Evolutionary conservation across 2,113 vertebrate genomes (phyloP).

Genomic region (Zosterops hypoxanthus): DNA sequence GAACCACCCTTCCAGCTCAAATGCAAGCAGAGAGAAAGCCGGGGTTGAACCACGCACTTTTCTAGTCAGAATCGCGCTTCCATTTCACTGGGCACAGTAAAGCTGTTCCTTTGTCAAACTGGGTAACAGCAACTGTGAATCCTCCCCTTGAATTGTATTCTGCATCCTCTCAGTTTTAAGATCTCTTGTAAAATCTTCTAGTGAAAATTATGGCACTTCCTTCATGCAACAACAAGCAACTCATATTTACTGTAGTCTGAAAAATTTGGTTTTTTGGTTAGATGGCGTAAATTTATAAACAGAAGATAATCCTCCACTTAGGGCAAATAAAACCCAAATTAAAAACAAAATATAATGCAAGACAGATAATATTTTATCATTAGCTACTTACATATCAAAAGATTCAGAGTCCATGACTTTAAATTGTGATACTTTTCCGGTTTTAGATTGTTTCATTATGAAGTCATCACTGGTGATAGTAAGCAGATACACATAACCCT

Average conservation of each 20-base stretch:
- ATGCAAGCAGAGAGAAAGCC: neutral
- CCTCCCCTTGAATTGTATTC: neutral
- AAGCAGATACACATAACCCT: conserved; percentile 70
- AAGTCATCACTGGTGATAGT: conserved; percentile 71
- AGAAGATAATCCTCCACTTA: neutral
- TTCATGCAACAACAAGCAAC: neutral
- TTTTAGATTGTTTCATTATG: conserved; percentile 60
- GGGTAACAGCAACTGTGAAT: neutral
- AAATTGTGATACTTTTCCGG: conserved; percentile 32
- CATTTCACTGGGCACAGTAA: neutral
- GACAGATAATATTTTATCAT: neutral
- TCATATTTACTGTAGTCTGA: neutral
- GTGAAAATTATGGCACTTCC: neutral
- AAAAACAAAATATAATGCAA: neutral
- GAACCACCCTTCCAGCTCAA: neutral
- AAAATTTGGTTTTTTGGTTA: neutral
- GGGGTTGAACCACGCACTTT: neutral
- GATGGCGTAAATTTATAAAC: neutral
- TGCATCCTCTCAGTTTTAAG: neutral
- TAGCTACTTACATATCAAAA: conserved; percentile 67
- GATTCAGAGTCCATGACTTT: conserved; percentile 64
- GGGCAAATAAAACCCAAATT: neutral
- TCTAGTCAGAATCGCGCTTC: neutral
- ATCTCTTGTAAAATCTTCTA: neutral
- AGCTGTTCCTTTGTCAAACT: neutral